phyloP scores from a whole-genome alignment of 2,888 invertebrate species.

The Amiota minor region DNA sequence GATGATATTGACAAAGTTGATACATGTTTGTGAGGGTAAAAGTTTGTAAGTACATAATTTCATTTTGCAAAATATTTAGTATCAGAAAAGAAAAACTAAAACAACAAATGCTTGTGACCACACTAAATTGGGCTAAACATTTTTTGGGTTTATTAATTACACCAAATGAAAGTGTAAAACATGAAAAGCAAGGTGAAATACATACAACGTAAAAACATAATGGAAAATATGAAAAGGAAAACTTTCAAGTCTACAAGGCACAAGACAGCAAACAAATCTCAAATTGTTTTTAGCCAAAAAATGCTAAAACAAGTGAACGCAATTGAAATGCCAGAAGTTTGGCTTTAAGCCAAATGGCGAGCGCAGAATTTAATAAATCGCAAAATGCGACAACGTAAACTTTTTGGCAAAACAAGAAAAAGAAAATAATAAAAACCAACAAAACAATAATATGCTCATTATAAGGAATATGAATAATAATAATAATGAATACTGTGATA shows the following conservation, averaged over 20 bases:
- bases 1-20: not conserved
- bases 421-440: not conserved
- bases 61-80: not conserved
- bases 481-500: conserved; percentile 17
- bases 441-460: conserved; percentile 5
- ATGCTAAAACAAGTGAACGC: conserved; percentile 43
- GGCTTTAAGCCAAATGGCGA: conserved; percentile 63
- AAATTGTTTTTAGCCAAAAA: conserved; percentile 14
- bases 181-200: conserved; percentile 14
- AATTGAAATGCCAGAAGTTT: conserved; percentile 65
- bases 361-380: conserved; percentile 25
- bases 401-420: not conserved
- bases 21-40: no score
- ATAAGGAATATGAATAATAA: conserved; percentile 15
- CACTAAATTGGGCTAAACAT: no score
- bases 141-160: conserved; percentile 48
- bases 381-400: conserved; percentile 13
- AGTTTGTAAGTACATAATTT: no score
- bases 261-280: conserved; percentile 10
- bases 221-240: conserved; percentile 4
- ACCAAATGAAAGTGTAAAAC: conserved; percentile 37
- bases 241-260: not conserved
- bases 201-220: not conserved
- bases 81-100: conserved; percentile 28
- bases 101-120: conserved; percentile 30